Percentiles rank a stretch among this genome's conserved stretches.
These are phyloP conservation scores for Metopolophium dirhodum DNA, from an alignment of 1,140 invertebrate species.

Conservation along the genomic window DNA sequence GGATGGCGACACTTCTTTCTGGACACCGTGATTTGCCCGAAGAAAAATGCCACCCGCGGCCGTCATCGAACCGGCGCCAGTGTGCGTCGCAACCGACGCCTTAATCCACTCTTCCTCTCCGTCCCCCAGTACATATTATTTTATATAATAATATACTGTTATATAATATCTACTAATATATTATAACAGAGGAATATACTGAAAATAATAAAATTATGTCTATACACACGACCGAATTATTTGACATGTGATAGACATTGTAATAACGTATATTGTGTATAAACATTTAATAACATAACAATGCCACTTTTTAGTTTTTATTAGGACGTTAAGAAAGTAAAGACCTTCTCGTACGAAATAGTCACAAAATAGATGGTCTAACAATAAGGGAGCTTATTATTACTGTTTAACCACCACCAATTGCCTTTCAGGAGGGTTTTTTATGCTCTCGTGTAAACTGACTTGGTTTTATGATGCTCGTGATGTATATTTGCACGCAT, in stretches of 20 bases:
- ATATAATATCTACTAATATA: too few species aligned
- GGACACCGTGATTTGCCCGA: too few species aligned
- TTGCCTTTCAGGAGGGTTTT: neutral
- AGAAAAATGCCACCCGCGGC: too few species aligned
- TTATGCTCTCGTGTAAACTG: neutral
- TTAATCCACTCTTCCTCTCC: too few species aligned
- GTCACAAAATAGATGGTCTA: neutral
- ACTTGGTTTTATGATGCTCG: neutral
- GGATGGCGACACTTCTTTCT: too few species aligned
- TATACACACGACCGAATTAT: neutral
- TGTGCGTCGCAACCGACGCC: too few species aligned
- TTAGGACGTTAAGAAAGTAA: neutral
- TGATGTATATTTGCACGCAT: neutral
- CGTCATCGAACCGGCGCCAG: too few species aligned
- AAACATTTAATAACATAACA: neutral
- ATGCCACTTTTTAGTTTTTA: neutral
- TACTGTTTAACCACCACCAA: neutral
- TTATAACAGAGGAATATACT: neutral
- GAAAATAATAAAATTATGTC: neutral
- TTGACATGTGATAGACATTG: neutral
- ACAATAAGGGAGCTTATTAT: neutral
- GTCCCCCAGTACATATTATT: neutral
- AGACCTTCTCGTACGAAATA: neutral
- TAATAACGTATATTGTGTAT: neutral
- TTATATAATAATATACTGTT: neutral